A percentile compares a stretch with the other conserved stretches of the same genome.
Conservation (phyloP, 2,888 invertebrate species). For the Hirtodrosophila cameraria region DNA sequence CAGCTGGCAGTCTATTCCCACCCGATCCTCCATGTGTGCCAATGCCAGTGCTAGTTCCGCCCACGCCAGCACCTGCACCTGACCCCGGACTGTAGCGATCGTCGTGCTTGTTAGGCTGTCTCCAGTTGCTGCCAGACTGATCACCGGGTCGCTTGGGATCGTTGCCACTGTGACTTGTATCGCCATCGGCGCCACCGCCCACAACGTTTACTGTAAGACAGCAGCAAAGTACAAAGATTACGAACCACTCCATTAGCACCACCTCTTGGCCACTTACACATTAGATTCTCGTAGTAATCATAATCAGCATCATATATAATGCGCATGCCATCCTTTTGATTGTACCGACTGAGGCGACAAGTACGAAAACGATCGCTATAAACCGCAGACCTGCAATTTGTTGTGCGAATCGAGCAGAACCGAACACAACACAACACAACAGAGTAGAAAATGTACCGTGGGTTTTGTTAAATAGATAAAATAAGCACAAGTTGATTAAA, state of each 20-base stretch:
- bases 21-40: constrained; percentile 79
- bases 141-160: constrained; percentile 81
- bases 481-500: constrained; percentile 5
- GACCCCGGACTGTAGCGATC: constrained; percentile 84
- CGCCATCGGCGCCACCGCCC: constrained; percentile 79
- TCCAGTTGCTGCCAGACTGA: constrained; percentile 79
- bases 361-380: constrained; percentile 94
- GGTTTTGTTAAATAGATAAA: constrained; percentile 13
- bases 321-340: constrained; percentile 94
- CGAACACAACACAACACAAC: constrained; percentile 9
- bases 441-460: constrained; percentile 6
- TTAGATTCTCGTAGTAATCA: constrained; percentile 96
- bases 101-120: constrained; percentile 85
- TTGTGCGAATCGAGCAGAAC: constrained; percentile 25
- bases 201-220: constrained; percentile 83
- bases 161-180: constrained; percentile 65
- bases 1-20: constrained; percentile 60
- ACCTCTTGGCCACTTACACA: constrained; percentile 88
- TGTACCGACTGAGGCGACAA: constrained; percentile 93
- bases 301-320: constrained; percentile 95
- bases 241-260: constrained; percentile 48
- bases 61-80: constrained; percentile 79
- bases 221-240: constrained; percentile 26
- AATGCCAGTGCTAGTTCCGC: constrained; percentile 78
- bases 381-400: constrained; percentile 89